phyloP scores from a whole-genome alignment of 2,797 vertebrate species.

The Brachyalestes nurse region DNA sequence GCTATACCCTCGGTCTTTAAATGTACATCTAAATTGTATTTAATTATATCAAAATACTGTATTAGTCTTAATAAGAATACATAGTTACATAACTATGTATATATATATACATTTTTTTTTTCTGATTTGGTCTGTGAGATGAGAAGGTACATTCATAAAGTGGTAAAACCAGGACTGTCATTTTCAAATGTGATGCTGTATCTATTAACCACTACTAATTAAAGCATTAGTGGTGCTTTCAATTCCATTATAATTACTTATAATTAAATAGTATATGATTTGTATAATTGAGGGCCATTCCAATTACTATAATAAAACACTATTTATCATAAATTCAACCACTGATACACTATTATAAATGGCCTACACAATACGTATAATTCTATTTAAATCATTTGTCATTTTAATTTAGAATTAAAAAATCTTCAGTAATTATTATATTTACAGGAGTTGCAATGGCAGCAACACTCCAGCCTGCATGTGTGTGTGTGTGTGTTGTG shows the following conservation, averaged over 20 bases:
- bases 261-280: not conserved
- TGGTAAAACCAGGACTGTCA: not conserved
- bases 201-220: not conserved
- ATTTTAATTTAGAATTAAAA: too few species aligned
- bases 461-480: not conserved
- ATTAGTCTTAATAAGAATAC: too few species aligned
- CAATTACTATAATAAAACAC: not conserved
- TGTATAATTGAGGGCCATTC: not conserved
- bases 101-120: too few species aligned
- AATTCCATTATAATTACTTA: not conserved
- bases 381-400: too few species aligned
- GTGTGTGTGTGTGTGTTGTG: conserved; percentile 19
- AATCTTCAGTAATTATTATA: not conserved
- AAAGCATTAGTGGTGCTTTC: not conserved
- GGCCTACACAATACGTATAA: too few species aligned
- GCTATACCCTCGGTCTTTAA: too few species aligned
- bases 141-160: too few species aligned
- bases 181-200: not conserved
- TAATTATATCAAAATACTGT: too few species aligned
- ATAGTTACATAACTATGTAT: too few species aligned
- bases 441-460: not conserved
- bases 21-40: too few species aligned
- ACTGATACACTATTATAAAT: not conserved
- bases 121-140: too few species aligned
- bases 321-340: not conserved